Evolutionary conservation across 2,888 invertebrate genomes (phyloP).

Genomic region (Epinotia bilunana): DNA sequence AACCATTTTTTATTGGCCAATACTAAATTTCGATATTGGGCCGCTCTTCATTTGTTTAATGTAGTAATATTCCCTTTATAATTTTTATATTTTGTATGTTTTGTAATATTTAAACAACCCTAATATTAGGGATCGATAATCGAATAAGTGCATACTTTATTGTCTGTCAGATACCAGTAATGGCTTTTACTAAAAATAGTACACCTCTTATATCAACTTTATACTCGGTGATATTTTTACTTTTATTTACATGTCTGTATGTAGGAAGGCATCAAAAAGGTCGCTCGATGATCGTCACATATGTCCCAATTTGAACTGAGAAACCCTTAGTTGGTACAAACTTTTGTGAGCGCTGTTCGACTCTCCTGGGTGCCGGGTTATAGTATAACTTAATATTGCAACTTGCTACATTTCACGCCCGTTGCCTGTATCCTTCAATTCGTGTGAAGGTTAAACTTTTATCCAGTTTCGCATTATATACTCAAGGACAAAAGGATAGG

Average conservation of each 20-base stretch:
- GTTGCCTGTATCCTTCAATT: constrained; percentile 10
- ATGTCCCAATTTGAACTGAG: constrained; percentile 2
- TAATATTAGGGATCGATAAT: too few relatives aligned
- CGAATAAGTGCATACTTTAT: too few relatives aligned
- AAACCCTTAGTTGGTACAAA: constrained; percentile 14
- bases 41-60: too few relatives aligned
- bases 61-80: too few relatives aligned
- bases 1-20: too few relatives aligned
- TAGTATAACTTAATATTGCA: constrained; percentile 32
- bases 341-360: constrained; percentile 12
- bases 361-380: constrained; percentile 18
- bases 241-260: not conserved
- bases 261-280: not conserved
- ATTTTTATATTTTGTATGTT: too few relatives aligned
- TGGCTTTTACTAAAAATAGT: too few relatives aligned
- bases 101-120: too few relatives aligned
- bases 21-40: too few relatives aligned
- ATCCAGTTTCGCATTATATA: not conserved
- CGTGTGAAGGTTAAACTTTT: not conserved
- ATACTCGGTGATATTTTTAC: not conserved
- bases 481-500: too few relatives aligned
- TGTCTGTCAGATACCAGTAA: too few relatives aligned
- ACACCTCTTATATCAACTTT: too few relatives aligned
- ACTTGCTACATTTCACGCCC: constrained; percentile 28
- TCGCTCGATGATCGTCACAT: not conserved